These are phyloP conservation scores for Laticauda laticaudata DNA, from an alignment of 2,113 vertebrate species.

Conservation along the genomic window DNA sequence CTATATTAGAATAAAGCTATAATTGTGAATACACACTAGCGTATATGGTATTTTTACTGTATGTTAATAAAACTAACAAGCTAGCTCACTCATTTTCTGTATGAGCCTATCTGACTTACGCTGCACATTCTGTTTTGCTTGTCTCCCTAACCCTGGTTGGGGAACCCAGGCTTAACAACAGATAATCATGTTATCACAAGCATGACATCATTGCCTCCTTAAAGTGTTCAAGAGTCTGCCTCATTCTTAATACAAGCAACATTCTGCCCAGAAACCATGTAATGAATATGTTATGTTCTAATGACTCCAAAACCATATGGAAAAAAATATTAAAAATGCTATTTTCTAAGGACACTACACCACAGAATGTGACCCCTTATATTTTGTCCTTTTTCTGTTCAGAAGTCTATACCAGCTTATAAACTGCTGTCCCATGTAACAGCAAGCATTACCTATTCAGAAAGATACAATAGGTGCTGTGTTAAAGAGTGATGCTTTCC, in stretches of 20 bases:
- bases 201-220: not conserved
- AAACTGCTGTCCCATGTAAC: not conserved
- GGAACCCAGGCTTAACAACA: too few species aligned
- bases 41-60: too few species aligned
- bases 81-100: too few species aligned
- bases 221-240: not conserved
- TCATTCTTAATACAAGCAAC: not conserved
- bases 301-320: not conserved
- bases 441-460: not conserved
- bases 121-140: too few species aligned
- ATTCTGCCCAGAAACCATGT: not conserved
- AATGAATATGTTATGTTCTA: not conserved
- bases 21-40: too few species aligned
- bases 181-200: not conserved
- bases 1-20: too few species aligned
- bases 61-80: too few species aligned
- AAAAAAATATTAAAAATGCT: not conserved
- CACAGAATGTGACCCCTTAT: not conserved
- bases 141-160: too few species aligned
- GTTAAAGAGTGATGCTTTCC: not conserved
- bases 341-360: not conserved
- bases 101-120: too few species aligned
- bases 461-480: not conserved
- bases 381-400: not conserved
- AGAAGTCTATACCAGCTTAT: not conserved